Evolutionary conservation across 2,113 vertebrate species (phyloP), one percentile per base, ranked within the genome.

Genomic region (Melanotaenia duboulayi): DNA sequence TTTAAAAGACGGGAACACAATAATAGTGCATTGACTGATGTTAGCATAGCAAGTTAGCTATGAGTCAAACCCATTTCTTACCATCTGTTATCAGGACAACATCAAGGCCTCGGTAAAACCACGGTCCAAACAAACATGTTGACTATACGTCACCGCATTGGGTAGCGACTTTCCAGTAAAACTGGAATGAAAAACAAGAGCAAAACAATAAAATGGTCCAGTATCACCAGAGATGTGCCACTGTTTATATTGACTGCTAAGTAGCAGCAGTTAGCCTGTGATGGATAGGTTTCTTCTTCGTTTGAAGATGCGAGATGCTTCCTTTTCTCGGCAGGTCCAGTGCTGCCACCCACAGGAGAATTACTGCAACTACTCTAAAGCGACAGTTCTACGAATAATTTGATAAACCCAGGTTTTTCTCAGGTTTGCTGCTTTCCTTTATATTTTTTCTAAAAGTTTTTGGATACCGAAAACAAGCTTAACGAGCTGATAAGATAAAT

Each of bases 181-280:
- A 6, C 3, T 1, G 0, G 0, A 35, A 9, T 5, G 32, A n/a
- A 4, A 71, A 65, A 10, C 1, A 16, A 10, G 1, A 11, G 16
- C 28, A 56, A 52, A 5, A 0, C 0, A 14, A 13, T 54, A 3
- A 59, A 80, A 65, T 16, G 4, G 11, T 23, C 12, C 7, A 3
- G 28, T 44, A 23, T 13, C 14, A 7, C 1, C 20, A 24, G 14
- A 60, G 60, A 78, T 39, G 50, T 23, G 0, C 25, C 44, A 64
- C 48, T 92, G 90, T 92, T 92, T 91, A 90, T 56, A 67, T 89
- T 90, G 54, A 51, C 67, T 40, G 77, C 65, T 87, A 75, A 62
- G 77, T 74, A 65, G 62, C 71, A 48, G 39, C 61, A n/a, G 54
- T 50, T 61, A 54, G 60, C 65, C 76, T 68, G 35, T 50, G 35